Evolutionary conservation across 35 echinoderm and acorn worm genomes (phyloP).

Genomic region (Hemicentrotus pulcherrimus): DNA sequence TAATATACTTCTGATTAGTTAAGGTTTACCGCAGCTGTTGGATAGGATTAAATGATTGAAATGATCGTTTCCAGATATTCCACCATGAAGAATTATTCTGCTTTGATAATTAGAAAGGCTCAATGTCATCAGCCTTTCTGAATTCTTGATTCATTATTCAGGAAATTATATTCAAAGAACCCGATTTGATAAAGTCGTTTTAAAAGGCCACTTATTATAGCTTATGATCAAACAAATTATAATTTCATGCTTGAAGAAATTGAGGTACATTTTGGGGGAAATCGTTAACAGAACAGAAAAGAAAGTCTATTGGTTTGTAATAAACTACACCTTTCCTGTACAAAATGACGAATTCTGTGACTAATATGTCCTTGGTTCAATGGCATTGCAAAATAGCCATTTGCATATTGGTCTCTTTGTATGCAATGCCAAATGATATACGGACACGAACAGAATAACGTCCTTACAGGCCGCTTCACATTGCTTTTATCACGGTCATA

Average conservation of each 20-base stretch:
- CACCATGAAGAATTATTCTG: not conserved
- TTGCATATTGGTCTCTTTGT: not conserved
- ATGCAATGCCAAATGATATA: too few relatives aligned
- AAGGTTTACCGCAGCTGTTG: not conserved
- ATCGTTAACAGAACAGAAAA: too few relatives aligned
- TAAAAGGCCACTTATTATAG: too few relatives aligned
- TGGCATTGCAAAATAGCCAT: not conserved
- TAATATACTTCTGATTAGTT: not conserved
- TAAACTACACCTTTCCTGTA: not conserved
- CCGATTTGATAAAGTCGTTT: not conserved
- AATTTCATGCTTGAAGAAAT: too few relatives aligned
- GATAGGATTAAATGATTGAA: not conserved
- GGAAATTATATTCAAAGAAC: not conserved
- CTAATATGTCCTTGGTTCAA: not conserved
- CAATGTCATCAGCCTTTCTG: not conserved
- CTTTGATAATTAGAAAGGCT: not conserved
- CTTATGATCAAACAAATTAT: too few relatives aligned
- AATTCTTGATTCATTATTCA: not conserved
- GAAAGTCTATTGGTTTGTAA: too few relatives aligned
- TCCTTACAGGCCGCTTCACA: not conserved
- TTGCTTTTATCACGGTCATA: too few relatives aligned
- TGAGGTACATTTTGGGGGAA: too few relatives aligned
- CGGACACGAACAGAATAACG: not conserved
- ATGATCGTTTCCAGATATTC: not conserved
- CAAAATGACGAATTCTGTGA: not conserved